Evolutionary conservation across 2,888 invertebrate genomes (phyloP).

Genomic region (Heliconius aoede): DNA sequence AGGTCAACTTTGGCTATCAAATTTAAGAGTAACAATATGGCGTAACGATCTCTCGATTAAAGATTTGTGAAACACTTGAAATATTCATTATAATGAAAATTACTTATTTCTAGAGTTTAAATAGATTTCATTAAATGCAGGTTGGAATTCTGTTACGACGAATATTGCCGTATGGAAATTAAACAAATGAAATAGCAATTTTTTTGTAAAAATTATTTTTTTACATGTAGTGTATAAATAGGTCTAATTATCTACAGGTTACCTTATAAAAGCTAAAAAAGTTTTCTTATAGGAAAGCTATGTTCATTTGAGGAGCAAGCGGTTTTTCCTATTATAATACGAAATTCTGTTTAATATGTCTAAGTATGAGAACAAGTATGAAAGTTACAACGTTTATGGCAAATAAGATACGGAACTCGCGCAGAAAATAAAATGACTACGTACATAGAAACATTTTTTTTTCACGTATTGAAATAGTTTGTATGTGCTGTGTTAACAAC

Average conservation of each 20-base stretch:
- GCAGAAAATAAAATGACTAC: not conserved
- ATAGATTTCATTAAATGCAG: not conserved
- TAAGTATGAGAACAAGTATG: not conserved
- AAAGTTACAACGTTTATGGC: constrained; percentile 10
- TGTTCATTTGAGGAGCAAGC: not conserved
- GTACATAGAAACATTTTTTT: not conserved
- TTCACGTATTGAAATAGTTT: not conserved
- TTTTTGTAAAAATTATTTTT: not conserved
- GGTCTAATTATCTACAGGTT: not conserved
- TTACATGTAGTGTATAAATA: not conserved
- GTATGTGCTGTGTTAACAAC: not conserved
- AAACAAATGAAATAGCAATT: not conserved
- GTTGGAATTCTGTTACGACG: not conserved
- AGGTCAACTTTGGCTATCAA: constrained; percentile 33
- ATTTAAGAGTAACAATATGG: constrained; percentile 34
- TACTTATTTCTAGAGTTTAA: not conserved
- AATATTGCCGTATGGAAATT: not conserved
- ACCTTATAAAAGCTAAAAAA: not conserved
- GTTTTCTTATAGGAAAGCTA: not conserved
- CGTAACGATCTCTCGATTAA: constrained; percentile 24
- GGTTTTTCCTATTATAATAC: not conserved
- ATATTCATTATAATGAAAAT: not conserved
- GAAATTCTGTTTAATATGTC: not conserved
- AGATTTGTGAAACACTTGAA: constrained; percentile 6
- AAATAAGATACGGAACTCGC: constrained; percentile 4